Evolutionary conservation across 2,113 vertebrate genomes (phyloP).

Genomic region (Toxostoma redivivum): DNA sequence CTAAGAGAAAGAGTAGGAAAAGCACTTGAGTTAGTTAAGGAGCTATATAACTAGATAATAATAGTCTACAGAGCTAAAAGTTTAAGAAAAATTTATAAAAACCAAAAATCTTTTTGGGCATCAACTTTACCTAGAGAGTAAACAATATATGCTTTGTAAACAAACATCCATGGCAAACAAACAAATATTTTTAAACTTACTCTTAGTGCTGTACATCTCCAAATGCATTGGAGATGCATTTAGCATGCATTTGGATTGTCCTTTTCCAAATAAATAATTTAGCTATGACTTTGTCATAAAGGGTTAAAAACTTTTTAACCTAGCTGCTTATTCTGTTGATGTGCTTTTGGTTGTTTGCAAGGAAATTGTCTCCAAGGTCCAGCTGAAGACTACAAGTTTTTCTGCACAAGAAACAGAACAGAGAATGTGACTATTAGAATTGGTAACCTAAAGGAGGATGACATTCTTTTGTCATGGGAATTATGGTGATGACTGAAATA

Average conservation of each 20-base stretch:
- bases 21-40: background rate
- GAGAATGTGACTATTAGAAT: background rate
- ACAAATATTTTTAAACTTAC: background rate
- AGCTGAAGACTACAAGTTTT: background rate
- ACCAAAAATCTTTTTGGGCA: background rate
- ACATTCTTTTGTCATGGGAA: background rate
- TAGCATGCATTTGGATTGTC: background rate
- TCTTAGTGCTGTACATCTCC: background rate
- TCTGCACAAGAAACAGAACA: background rate
- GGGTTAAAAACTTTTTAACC: background rate
- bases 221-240: too few relatives aligned
- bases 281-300: background rate
- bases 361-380: background rate
- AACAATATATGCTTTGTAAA: background rate
- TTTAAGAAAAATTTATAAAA: background rate
- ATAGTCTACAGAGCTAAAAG: background rate
- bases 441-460: background rate
- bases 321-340: background rate
- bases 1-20: background rate
- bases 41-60: background rate
- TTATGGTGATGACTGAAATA: background rate
- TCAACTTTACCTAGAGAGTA: background rate
- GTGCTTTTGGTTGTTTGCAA: background rate
- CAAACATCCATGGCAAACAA: background rate
- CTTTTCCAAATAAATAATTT: background rate